Base-by-base conservation (phyloP, 2,113 vertebrate genomes). In the Polyodon spathula region DNA sequence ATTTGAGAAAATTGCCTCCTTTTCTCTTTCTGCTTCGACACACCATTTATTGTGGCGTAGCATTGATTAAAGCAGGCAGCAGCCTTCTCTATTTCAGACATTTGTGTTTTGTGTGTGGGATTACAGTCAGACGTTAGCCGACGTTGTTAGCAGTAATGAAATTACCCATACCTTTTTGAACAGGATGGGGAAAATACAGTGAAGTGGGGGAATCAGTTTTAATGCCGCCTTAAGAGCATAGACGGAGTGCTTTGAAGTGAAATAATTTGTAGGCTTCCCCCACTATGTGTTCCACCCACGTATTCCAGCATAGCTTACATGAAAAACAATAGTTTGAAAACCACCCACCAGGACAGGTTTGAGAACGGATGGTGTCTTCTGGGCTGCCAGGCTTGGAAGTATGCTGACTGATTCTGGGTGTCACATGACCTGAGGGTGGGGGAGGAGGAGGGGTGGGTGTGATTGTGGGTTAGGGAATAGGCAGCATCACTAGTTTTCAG, bases 401-500 rank as follows among this genome's bases (percentile, higher is more conserved):
- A 62, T 67, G 62, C 66, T 62, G 41, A 1, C 70, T 71, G 72
- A 65, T 63, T 58, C 62, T 39, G 15, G 0, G 0, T 43, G 58
- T 68, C 64, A n/a, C 50, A 54, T 67, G 62, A 54, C 59, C 62
- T 12, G 61, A 53, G 62, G 64, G 2, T 42, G 62, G 62, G 54
- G 60, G 43, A 40, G 51, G 6, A 51, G 44, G 37, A 11, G 14
- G 7, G 52, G 40, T 48, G 63, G 39, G 59, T 46, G 61, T 12
- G 42, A 27, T 48, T 60, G 15, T 68, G 67, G 61, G 70, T 67
- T 66, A 54, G 37, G 63, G 54, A 57, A 46, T 58, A 59, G 40
- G 56, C 37, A 59, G 66, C 77, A 71, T 80, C 75, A 75, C 59
- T 9, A 69, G 75, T 78, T 73, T 67, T 76, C 76, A 66, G 73